phyloP scores from a whole-genome alignment of 2,113 vertebrate genomes.

The Malurus melanocephalus region DNA sequence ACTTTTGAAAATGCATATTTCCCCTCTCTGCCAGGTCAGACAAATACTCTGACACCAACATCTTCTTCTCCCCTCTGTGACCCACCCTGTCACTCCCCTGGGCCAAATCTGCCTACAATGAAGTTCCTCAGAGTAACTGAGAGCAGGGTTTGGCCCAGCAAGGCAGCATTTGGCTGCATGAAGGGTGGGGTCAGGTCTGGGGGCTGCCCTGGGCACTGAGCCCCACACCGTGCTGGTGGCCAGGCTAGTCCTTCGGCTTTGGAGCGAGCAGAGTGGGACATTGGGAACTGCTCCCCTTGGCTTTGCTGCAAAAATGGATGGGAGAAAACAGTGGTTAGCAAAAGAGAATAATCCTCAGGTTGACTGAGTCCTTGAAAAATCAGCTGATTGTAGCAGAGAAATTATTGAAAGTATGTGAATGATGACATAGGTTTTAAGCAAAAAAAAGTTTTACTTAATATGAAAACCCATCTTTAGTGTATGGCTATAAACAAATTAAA shows the following conservation, averaged over 20 bases:
- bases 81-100: background rate
- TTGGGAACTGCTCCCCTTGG: background rate
- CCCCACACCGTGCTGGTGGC: background rate
- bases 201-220: background rate
- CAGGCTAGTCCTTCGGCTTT: background rate
- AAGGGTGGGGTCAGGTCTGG: fast-evolving
- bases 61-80: background rate
- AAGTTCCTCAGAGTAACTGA: conserved; percentile 13
- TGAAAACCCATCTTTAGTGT: conserved; percentile 60
- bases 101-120: conserved; percentile 27
- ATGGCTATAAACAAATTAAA: conserved; percentile 71
- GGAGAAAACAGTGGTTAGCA: background rate
- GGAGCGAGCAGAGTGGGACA: background rate
- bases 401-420: conserved; percentile 31
- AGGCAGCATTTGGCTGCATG: background rate
- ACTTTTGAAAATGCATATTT: background rate
- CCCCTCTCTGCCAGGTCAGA: background rate
- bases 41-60: background rate
- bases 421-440: conserved; percentile 22
- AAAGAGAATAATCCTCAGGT: background rate
- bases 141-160: conserved; percentile 1
- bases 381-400: conserved; percentile 3
- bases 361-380: conserved; percentile 31
- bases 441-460: conserved; percentile 18
- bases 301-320: background rate